Evolutionary conservation across 30 jellyfish, hydroid and myxozoan genomes (phyloP), one percentile per base, ranked within the genome.

Genomic region (Pelagia noctiluca): DNA sequence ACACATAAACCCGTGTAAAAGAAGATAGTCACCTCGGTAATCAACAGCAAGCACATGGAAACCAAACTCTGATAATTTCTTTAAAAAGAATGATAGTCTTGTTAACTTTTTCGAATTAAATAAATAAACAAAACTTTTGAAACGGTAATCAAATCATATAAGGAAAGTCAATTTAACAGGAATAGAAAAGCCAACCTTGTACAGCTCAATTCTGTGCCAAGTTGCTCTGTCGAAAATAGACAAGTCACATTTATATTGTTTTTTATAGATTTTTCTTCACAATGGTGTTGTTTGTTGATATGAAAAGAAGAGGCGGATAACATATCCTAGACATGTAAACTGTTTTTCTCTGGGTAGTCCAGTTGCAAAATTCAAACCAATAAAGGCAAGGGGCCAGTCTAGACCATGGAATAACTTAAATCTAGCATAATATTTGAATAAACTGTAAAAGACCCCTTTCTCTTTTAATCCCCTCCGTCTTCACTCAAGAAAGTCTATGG

Each of bases 21-120:
- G 48, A 29, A 32, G 25, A 35, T 28, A 23, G 34, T 13, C 35
- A 90, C 97, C 97, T 90, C 97, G 75, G 76, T 90, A 90, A 33
- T 90, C 97, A 24, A 90, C 63, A 35, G 80, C 90, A 29, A 90
- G 71, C 2, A 83, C 67, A 75, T 90, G 92, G 53, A 72, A 90
- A 12, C 97, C 97, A 84, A 90, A 49, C 68, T 76, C 88, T 33
- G 97, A 54, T n/a, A 90, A 48, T 49, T 52, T 70, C 97, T 90
- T 48, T 8, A 80, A 36, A 25, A 34, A 80, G 30, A 36, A 61
- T 42, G 68, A 52, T 52, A 52, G 2, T 3, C 21, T 2, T 52
- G 12, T 3, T 52, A 10, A 10, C 28, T 30, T 23, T 32, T 29
- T 33, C 60, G 22, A 48, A 73, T 29, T 35, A 73, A 73, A 73